These are phyloP conservation scores for Aphelenchoides besseyi DNA, from an alignment of 1,140 invertebrate genomes.

Conservation along the genomic window DNA sequence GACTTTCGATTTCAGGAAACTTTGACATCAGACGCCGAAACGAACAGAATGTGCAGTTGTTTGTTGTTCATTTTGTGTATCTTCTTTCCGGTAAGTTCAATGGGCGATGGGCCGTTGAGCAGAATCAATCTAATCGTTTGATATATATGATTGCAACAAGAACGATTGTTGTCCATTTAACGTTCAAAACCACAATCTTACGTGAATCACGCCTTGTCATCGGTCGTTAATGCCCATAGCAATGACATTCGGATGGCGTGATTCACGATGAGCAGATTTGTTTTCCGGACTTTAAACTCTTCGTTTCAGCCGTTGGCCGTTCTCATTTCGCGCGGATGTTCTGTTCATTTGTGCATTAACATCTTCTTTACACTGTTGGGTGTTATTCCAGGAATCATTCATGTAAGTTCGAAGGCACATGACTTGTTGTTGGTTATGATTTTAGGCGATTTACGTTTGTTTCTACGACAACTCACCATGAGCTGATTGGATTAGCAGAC, in stretches of 20 bases:
- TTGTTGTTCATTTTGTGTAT: slow-evolving; percentile 40
- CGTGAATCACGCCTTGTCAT: too few relatives aligned
- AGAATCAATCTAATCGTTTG: too few relatives aligned
- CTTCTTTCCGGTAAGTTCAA: slow-evolving; percentile 43
- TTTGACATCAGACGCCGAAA: too few relatives aligned
- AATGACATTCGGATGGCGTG: too few relatives aligned
- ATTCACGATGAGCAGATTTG: not conserved
- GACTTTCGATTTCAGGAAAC: too few relatives aligned
- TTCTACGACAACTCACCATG: slow-evolving; percentile 23
- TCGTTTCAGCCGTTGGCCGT: slow-evolving; percentile 47
- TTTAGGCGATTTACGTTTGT: slow-evolving; percentile 48
- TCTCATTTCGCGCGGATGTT: slow-evolving; percentile 39
- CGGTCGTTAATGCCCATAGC: too few relatives aligned
- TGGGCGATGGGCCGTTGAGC: too few relatives aligned
- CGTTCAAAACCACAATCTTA: too few relatives aligned
- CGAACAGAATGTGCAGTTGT: slow-evolving; percentile 44
- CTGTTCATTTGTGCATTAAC: slow-evolving; percentile 36
- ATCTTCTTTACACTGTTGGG: slow-evolving; percentile 42
- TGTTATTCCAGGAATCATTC: slow-evolving; percentile 43
- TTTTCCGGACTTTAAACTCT: not conserved
- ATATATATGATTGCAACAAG: too few relatives aligned
- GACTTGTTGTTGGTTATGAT: too few relatives aligned
- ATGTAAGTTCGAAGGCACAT: too few relatives aligned
- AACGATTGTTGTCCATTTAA: too few relatives aligned
- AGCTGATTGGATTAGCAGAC: not conserved